Conservation (phyloP, 2,113 vertebrate species). For the Microtus oregoni region DNA sequence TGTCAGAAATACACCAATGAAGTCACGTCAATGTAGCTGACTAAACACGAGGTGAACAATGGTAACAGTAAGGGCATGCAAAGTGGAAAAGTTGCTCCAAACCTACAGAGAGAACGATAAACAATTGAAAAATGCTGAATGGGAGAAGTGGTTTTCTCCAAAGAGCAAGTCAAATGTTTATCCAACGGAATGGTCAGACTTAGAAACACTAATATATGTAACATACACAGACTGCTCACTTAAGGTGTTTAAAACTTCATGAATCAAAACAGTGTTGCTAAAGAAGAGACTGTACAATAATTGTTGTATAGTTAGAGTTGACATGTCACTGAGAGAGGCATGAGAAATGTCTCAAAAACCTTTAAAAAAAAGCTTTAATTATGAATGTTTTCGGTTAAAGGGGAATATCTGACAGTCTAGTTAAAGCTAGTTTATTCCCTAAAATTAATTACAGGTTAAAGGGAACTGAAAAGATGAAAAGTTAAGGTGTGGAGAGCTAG, state of each 20-base stretch:
- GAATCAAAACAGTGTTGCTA: not conserved
- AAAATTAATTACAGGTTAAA: not conserved
- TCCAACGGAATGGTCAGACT: not conserved
- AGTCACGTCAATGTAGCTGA: not conserved
- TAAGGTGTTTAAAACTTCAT: not conserved
- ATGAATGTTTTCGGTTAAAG: not conserved
- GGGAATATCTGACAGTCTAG: not conserved
- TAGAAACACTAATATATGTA: too few species aligned
- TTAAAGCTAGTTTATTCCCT: not conserved
- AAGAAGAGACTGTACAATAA: not conserved
- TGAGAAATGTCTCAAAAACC: not conserved
- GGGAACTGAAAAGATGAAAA: not conserved
- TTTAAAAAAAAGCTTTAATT: not conserved
- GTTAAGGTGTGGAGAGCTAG: not conserved
- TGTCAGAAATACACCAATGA: not conserved
- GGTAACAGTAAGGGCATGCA: not conserved
- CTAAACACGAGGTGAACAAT: not conserved
- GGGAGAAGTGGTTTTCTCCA: not conserved
- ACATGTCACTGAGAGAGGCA: not conserved
- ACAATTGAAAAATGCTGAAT: not conserved
- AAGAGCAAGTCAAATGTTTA: not conserved
- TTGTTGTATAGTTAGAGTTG: not conserved
- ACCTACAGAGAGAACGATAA: not conserved
- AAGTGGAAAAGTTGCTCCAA: not conserved
- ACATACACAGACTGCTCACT: not conserved